These are phyloP conservation scores for Cirrhinus mrigala DNA, from an alignment of 2,797 vertebrate species.

Conservation along the genomic window DNA sequence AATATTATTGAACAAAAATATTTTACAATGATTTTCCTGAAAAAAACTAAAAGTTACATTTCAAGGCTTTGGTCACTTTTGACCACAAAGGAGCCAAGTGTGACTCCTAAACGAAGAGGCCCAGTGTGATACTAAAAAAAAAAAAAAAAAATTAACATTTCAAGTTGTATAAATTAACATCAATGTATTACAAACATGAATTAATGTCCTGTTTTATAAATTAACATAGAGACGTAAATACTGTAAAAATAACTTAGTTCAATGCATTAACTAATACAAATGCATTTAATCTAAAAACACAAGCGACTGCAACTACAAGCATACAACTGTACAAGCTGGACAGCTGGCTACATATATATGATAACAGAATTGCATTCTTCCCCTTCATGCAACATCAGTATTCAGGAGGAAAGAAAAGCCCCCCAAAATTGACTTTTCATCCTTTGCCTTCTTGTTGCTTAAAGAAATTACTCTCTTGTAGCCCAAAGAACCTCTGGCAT, in stretches of 20 bases:
- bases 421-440: constrained; percentile 74
- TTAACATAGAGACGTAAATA: background rate
- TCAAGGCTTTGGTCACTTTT: too few species aligned
- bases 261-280: background rate
- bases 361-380: constrained; percentile 26
- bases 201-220: background rate
- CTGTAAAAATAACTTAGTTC: background rate
- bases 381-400: constrained; percentile 48
- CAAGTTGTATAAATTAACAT: background rate
- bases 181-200: background rate
- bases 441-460: constrained; percentile 66
- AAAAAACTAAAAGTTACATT: too few species aligned
- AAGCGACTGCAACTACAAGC: background rate
- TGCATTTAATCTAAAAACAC: background rate
- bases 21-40: too few species aligned
- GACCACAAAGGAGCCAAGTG: too few species aligned
- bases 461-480: constrained; percentile 77
- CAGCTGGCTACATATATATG: constrained; percentile 23
- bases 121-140: too few species aligned
- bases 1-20: too few species aligned
- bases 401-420: constrained; percentile 58
- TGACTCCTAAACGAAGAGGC: too few species aligned
- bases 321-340: background rate
- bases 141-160: background rate
- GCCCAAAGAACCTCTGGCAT: constrained; percentile 63